Conservation (phyloP, 2,113 vertebrate genomes). For the Actenoides lindsayi region DNA sequence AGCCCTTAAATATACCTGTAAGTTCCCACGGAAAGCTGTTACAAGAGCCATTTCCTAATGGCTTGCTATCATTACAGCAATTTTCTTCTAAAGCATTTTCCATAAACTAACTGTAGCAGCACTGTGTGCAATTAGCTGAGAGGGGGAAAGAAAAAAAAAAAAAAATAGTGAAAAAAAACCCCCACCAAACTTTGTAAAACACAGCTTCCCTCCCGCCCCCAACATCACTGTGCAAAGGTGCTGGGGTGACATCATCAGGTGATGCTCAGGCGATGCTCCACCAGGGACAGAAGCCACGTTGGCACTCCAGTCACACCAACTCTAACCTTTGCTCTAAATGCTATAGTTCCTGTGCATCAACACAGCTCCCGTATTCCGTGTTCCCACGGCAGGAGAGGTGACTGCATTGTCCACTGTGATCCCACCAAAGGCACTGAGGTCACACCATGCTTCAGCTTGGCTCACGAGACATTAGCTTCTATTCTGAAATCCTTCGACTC, state of each 20-base stretch:
- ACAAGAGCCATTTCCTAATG: background rate
- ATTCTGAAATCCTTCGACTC: background rate
- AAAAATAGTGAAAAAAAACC: background rate
- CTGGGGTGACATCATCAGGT: background rate
- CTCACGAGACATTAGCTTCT: background rate
- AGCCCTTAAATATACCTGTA: background rate
- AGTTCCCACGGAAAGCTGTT: background rate
- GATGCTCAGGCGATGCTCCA: background rate
- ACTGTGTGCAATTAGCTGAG: rapidly evolving
- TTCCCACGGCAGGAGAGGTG: background rate
- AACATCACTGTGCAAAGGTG: rapidly evolving
- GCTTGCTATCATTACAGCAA: background rate
- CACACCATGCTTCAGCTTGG: background rate
- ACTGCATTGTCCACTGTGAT: rapidly evolving
- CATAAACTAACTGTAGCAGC: background rate
- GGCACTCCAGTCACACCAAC: background rate
- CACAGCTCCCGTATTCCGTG: background rate
- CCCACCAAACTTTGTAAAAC: background rate
- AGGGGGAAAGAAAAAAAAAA: background rate
- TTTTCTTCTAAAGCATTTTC: background rate
- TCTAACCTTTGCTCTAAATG: background rate
- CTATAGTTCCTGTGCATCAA: background rate
- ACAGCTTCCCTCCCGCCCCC: background rate
- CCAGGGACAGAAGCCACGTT: rapidly evolving
- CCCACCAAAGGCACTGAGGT: background rate